These are phyloP conservation scores for Hirtodrosophila alboralis DNA, from an alignment of 2,888 invertebrate species.

Conservation along the genomic window DNA sequence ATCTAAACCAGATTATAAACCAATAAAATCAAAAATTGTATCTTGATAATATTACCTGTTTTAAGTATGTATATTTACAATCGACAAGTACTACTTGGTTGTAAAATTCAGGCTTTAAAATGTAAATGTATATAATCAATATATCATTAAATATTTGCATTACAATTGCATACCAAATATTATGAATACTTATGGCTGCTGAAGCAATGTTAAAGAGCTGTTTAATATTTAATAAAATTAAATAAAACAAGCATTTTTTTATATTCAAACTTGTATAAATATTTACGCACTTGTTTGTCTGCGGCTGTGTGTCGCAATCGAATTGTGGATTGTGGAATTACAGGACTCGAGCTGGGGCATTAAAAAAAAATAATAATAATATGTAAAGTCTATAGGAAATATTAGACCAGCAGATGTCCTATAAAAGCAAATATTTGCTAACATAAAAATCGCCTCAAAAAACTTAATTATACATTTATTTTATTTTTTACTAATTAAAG, in stretches of 20 bases:
- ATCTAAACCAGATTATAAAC: too few species aligned
- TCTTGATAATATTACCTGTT: not conserved
- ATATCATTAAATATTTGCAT: conserved; percentile 60
- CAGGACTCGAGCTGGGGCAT: conserved; percentile 1
- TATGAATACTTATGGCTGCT: conserved; percentile 19
- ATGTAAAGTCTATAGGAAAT: not conserved
- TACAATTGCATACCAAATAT: conserved; percentile 33
- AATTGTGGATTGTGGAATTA: conserved; percentile 24
- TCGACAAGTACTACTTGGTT: conserved; percentile 2
- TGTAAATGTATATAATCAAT: conserved; percentile 50
- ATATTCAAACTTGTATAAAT: conserved; percentile 57
- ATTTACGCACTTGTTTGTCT: conserved; percentile 58
- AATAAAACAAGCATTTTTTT: conserved; percentile 44
- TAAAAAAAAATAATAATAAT: conserved; percentile 6
- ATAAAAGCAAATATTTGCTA: not conserved
- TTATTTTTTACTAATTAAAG: too few species aligned
- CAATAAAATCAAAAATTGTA: too few species aligned
- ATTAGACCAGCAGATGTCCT: not conserved
- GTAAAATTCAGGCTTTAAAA: conserved; percentile 13
- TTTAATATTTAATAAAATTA: conserved; percentile 57
- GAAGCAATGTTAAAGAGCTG: conserved; percentile 23
- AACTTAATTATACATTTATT: too few species aligned
- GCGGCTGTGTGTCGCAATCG: conserved; percentile 56
- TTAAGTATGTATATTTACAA: not conserved
- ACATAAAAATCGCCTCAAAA: too few species aligned